These are phyloP conservation scores for Neodontobutis hainanensis DNA, from an alignment of 2,113 vertebrate species.

Conservation along the genomic window DNA sequence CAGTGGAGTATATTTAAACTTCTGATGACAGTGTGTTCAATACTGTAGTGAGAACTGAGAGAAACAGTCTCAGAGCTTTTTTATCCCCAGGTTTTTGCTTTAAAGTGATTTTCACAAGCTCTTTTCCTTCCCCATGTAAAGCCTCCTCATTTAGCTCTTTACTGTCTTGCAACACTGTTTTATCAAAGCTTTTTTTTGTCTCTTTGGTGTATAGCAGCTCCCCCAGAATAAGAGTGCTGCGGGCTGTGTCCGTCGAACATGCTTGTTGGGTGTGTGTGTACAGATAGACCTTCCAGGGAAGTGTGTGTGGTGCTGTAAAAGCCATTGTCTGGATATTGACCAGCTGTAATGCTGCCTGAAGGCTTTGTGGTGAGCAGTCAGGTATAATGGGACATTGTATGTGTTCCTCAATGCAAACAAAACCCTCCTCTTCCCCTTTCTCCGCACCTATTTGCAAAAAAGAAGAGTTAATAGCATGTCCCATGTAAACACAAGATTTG, in stretches of 20 bases:
- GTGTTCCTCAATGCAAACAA: conserved; percentile 74
- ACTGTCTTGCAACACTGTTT: background rate
- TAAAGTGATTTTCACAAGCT: conserved; percentile 77
- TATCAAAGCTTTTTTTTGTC: conserved; percentile 19
- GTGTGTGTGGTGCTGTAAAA: conserved; percentile 81
- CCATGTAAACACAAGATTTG: too few relatives aligned
- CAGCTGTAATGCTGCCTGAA: conserved; percentile 87
- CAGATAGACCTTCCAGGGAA: conserved; percentile 91
- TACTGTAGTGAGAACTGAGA: conserved; percentile 78
- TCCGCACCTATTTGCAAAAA: conserved; percentile 34
- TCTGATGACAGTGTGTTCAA: conserved; percentile 70
- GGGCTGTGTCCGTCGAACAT: background rate
- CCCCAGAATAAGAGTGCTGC: conserved; percentile 79
- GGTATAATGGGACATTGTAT: conserved; percentile 66
- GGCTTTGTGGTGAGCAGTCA: conserved; percentile 72
- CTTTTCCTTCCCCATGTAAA: background rate
- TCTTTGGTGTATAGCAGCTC: conserved; percentile 79
- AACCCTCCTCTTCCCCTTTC: conserved; percentile 54
- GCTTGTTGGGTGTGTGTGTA: conserved; percentile 79
- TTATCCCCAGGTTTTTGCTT: conserved; percentile 81
- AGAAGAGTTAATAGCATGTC: background rate
- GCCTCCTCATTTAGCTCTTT: background rate
- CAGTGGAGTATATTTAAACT: conserved; percentile 11
- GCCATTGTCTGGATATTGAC: conserved; percentile 92
- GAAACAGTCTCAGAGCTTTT: conserved; percentile 73